Base-by-base conservation (phyloP, 2,888 invertebrate genomes). In the Ariolimax columbianus region DNA sequence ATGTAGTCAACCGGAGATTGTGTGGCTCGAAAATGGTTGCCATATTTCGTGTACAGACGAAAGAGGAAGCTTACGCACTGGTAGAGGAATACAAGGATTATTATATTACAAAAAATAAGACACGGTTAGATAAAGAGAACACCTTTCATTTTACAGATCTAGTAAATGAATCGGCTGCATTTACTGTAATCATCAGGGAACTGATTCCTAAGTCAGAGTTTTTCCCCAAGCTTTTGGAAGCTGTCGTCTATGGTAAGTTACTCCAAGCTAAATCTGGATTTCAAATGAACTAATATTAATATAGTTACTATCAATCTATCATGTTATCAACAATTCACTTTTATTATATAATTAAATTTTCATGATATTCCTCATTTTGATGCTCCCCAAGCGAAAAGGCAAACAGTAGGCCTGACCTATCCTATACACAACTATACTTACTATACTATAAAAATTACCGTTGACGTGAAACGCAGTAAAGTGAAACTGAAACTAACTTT, bases 1-100 rank as follows among this genome's bases (percentile, higher is more conserved):
- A 92, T 75, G 91, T 91, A 36, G 90, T 90, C 0, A 92, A 92
- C 86, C 86, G 91, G 23, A 86, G 91, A 36, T 82, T 92, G 11
- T 90, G 90, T 86, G 92, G 92, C 0, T 87, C 91, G 3, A 89
- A 89, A 75, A 87, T 91, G 2, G 19, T 87, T 23, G 26, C 30
- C 33, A 23, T 66, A 0, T 30, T 26, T 9, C 38, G 83, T 66
- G 55, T 43, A 55, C 7, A 70, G 7, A 33, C 77, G 9, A 47
- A 40, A 38, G 55, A 63, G 26, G 66, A 70, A 23, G 38, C 66
- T 7, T 11, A 36, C 55, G 82, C 38, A 82, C 63, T 43, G n/a
- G 26, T 73, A 7, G 19, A 75, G 4, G 17, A 55, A 36, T 51
- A 33, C 36, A 47, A 1, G 14, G 6, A 6, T 40, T 73, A 47